Evolutionary conservation across 2,888 invertebrate species (phyloP).

Genomic region (Plebejus argus): DNA sequence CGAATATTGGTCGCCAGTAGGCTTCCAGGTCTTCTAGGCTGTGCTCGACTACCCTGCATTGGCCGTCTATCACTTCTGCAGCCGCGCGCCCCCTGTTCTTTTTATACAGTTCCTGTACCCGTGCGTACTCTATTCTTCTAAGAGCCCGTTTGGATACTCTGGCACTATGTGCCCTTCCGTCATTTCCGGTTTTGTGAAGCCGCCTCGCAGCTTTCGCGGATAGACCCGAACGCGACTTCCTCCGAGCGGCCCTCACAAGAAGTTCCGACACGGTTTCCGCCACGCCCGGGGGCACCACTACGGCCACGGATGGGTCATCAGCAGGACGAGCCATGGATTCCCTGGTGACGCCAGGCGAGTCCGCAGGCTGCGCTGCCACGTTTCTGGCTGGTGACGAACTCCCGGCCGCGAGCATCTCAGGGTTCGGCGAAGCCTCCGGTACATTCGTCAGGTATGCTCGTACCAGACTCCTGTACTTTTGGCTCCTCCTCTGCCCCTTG

Average conservation of each 20-base stretch:
- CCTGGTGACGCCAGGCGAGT: background rate
- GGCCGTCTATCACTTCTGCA: constrained; percentile 41
- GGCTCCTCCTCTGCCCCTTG: constrained; percentile 9
- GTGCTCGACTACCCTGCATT: constrained; percentile 37
- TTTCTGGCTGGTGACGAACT: background rate
- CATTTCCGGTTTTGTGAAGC: constrained; percentile 24
- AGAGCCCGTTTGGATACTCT: constrained; percentile 18
- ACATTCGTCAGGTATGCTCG: constrained; percentile 12
- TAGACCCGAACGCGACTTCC: constrained; percentile 24
- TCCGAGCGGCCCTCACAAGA: background rate
- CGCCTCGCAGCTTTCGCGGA: constrained; percentile 25
- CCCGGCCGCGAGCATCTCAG: no score
- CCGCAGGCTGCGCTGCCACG: background rate
- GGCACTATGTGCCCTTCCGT: constrained; percentile 13
- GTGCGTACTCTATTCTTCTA: constrained; percentile 34
- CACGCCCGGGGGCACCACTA: background rate
- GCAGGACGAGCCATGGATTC: background rate
- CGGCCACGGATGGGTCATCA: no score
- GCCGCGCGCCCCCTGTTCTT: constrained; percentile 35
- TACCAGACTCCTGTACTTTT: constrained; percentile 30
- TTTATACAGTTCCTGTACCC: constrained; percentile 32
- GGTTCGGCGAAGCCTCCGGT: background rate
- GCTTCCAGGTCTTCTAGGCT: constrained; percentile 40
- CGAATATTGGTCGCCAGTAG: constrained; percentile 41
- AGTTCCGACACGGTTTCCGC: constrained; percentile 3